These are phyloP conservation scores for Gymnopithys bicolor DNA, from an alignment of 2,797 vertebrate species.

Conservation along the genomic window DNA sequence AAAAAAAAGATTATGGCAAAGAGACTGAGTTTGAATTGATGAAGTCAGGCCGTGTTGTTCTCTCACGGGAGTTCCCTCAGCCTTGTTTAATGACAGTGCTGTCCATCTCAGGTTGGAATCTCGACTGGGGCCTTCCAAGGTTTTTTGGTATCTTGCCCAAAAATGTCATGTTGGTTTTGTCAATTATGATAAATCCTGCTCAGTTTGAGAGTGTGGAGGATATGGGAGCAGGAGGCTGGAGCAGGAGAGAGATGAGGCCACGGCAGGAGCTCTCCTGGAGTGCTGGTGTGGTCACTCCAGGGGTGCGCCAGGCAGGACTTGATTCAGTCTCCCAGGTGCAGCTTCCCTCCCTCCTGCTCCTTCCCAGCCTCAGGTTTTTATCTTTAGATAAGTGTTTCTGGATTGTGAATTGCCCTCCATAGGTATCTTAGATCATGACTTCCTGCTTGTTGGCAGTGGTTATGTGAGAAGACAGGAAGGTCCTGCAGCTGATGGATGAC, in stretches of 20 bases:
- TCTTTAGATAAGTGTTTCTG: not conserved
- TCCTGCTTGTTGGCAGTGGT: not conserved
- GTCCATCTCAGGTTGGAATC: not conserved
- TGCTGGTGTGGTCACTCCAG: fast-evolving
- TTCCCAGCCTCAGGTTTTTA: not conserved
- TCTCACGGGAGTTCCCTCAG: not conserved
- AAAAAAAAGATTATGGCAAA: not conserved
- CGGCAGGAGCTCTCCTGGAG: not conserved
- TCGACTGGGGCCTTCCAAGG: not conserved
- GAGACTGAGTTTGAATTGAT: not conserved
- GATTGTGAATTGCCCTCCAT: not conserved
- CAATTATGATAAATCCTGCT: not conserved
- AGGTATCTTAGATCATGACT: not conserved
- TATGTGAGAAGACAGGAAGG: not conserved
- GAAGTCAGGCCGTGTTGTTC: not conserved
- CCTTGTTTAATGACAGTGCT: not conserved
- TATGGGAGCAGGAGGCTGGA: not conserved
- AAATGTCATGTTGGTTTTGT: not conserved
- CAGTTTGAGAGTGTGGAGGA: not conserved
- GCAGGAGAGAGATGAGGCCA: not conserved
- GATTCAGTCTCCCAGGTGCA: not conserved
- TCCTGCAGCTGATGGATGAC: not conserved
- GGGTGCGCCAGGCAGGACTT: not conserved
- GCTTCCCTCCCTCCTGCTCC: not conserved
- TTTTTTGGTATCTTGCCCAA: not conserved